Percentiles rank a stretch among this genome's conserved stretches.
Evolutionary conservation across 2,888 invertebrate species (phyloP).

Genomic region (Tenthredo scrophulariae): DNA sequence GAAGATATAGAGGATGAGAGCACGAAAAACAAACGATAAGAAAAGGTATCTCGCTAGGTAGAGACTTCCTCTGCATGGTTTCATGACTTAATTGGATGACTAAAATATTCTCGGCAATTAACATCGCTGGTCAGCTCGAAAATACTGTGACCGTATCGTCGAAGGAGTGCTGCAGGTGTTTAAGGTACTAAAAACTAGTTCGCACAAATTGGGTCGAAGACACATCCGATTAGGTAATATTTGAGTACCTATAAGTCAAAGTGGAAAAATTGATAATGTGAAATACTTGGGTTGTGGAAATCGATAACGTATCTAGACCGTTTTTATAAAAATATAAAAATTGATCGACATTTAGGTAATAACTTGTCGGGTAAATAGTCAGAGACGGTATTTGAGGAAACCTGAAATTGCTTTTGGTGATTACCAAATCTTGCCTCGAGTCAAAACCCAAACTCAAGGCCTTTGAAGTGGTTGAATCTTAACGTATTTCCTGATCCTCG

Average conservation of each 20-base stretch:
- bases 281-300: background rate
- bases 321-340: background rate
- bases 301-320: background rate
- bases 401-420: background rate
- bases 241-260: background rate
- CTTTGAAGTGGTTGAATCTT: background rate
- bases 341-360: background rate
- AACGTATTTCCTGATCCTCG: background rate
- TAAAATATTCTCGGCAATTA: constrained; percentile 14
- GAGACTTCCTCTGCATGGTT: background rate
- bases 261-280: background rate
- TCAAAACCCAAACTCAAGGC: constrained; percentile 10
- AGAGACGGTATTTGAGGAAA: background rate
- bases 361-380: background rate
- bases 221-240: background rate
- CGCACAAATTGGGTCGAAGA: background rate
- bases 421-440: constrained; percentile 5
- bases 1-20: background rate
- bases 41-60: background rate
- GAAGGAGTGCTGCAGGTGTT: background rate
- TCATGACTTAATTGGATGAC: constrained; percentile 20
- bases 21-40: background rate
- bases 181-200: background rate
- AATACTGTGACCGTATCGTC: constrained; percentile 2
- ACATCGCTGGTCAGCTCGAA: background rate